Conservation (phyloP, 2,888 invertebrate genomes). For the Pogonocherus hispidulus region DNA sequence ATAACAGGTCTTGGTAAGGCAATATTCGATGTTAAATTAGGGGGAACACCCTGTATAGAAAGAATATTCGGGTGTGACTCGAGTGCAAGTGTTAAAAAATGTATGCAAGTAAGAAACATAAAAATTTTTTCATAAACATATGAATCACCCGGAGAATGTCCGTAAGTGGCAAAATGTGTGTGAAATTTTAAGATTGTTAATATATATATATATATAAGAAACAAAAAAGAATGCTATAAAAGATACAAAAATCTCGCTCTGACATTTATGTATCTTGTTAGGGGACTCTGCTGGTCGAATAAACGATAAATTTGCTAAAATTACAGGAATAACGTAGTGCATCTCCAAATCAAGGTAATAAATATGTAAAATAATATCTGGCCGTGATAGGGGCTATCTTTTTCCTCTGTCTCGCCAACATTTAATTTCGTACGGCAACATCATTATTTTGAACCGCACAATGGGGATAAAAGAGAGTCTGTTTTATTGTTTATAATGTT, state of each 20-base stretch:
- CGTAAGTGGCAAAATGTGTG: constrained; percentile 36
- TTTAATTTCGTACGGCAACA: constrained; percentile 41
- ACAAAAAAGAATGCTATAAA: constrained; percentile 56
- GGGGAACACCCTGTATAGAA: too few relatives aligned
- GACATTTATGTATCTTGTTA: constrained; percentile 60
- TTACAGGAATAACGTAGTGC: constrained; percentile 56
- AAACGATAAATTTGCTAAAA: constrained; percentile 59
- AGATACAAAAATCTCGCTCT: constrained; percentile 54
- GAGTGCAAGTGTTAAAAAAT: too few relatives aligned
- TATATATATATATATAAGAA: constrained; percentile 49
- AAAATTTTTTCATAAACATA: too few relatives aligned
- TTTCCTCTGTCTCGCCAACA: constrained; percentile 38
- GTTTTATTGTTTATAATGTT: not conserved
- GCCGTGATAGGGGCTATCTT: constrained; percentile 43
- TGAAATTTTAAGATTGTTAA: constrained; percentile 29
- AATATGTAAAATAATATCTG: constrained; percentile 62
- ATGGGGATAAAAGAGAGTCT: not conserved
- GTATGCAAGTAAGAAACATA: too few relatives aligned
- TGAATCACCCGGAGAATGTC: constrained; percentile 29
- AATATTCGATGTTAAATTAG: too few relatives aligned
- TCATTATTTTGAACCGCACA: constrained; percentile 33
- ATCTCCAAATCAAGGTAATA: constrained; percentile 58
- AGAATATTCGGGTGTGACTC: too few relatives aligned
- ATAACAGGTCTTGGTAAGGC: too few relatives aligned
- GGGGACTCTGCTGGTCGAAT: constrained; percentile 48